A percentile compares a stretch with the other conserved stretches of the same genome.
Conservation (phyloP, 2,888 invertebrate species). For the Cosmopolites sordidus region DNA sequence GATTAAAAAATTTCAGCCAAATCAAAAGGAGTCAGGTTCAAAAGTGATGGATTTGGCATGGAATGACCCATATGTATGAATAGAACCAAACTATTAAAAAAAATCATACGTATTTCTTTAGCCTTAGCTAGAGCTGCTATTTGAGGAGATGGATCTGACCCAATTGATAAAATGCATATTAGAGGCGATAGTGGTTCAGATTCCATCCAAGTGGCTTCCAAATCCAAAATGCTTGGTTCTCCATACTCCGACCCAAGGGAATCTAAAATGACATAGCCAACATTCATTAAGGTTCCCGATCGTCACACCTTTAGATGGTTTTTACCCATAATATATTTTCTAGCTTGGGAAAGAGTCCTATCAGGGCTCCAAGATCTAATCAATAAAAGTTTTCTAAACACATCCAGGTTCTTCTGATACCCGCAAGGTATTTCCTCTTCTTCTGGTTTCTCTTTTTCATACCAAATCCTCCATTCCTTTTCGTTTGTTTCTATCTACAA, state of each 20-base stretch:
- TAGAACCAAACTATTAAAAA: no score
- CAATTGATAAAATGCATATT: slow-evolving; percentile 89
- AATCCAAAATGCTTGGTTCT: slow-evolving; percentile 86
- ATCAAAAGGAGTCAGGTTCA: no score
- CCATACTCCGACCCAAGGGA: slow-evolving; percentile 84
- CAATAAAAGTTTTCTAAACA: slow-evolving; percentile 79
- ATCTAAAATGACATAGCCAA: slow-evolving; percentile 59
- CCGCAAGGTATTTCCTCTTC: slow-evolving; percentile 87
- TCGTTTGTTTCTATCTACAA: slow-evolving; percentile 75
- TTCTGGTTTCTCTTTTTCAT: slow-evolving; percentile 90
- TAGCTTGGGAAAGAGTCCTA: slow-evolving; percentile 87
- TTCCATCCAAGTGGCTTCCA: slow-evolving; percentile 86
- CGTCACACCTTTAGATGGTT: not conserved
- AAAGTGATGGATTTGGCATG: no score
- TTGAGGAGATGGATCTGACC: slow-evolving; percentile 95
- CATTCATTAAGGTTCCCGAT: no score
- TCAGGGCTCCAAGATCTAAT: slow-evolving; percentile 95
- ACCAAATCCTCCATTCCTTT: slow-evolving; percentile 85
- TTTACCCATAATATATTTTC: slow-evolving; percentile 79
- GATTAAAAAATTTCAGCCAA: no score
- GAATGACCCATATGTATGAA: no score
- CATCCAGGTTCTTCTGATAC: slow-evolving; percentile 79
- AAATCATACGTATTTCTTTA: slow-evolving; percentile 76
- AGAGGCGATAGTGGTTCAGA: slow-evolving; percentile 85
- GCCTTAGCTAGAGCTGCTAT: slow-evolving; percentile 82